A percentile compares a stretch with the other conserved stretches of the same genome.
Evolutionary conservation across 2,888 invertebrate species (phyloP).

Genomic region (Parnassius smintheus): DNA sequence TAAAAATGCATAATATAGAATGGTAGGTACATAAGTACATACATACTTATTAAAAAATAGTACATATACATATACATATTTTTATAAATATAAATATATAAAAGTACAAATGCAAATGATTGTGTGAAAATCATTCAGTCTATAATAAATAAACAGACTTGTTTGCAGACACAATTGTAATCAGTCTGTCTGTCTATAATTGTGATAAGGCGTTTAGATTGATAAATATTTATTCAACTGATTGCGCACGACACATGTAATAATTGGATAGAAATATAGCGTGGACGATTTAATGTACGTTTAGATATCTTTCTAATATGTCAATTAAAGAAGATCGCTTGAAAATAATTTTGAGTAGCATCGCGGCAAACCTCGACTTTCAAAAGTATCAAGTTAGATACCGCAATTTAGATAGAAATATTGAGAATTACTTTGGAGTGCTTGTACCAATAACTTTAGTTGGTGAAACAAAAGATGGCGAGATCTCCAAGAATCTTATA

Average conservation of each 20-base stretch:
- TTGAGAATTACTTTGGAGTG: conserved; percentile 34
- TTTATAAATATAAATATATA: too few species aligned
- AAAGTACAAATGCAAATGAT: too few species aligned
- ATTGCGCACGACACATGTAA: background rate
- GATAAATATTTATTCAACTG: too few species aligned
- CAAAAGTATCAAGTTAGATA: conserved; percentile 3
- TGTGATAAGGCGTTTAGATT: too few species aligned
- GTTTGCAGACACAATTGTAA: too few species aligned
- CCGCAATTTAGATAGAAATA: conserved; percentile 21
- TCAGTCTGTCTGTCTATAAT: too few species aligned
- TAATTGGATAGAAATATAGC: background rate
- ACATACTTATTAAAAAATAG: too few species aligned
- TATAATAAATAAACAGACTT: too few species aligned
- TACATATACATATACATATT: too few species aligned
- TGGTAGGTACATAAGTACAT: too few species aligned
- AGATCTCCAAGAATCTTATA: conserved; percentile 24
- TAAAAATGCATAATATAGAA: too few species aligned
- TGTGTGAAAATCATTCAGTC: too few species aligned
- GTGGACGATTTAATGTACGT: background rate
- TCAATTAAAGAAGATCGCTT: conserved; percentile 10
- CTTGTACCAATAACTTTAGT: conserved; percentile 28
- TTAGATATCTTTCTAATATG: conserved; percentile 6
- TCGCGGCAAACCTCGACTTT: conserved; percentile 5
- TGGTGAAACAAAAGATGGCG: conserved; percentile 19
- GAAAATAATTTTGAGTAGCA: background rate